Percentiles rank a stretch among this genome's conserved stretches.
These are phyloP conservation scores for Hepsetus odoe DNA, from an alignment of 2,113 vertebrate genomes.

Conservation along the genomic window DNA sequence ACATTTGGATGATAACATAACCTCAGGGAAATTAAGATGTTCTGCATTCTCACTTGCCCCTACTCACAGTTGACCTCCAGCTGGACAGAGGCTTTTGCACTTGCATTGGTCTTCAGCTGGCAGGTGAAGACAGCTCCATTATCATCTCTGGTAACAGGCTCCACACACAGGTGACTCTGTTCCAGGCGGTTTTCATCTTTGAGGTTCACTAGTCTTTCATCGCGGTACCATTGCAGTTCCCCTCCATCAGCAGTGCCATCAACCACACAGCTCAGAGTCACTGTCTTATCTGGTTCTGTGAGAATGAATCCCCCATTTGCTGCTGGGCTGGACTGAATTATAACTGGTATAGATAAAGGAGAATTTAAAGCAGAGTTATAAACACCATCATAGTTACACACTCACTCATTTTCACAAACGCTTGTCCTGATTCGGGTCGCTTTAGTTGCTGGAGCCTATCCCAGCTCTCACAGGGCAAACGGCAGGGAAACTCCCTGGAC, in stretches of 20 bases:
- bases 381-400: no score
- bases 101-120: slow-evolving; percentile 55
- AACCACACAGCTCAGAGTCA: slow-evolving; percentile 66
- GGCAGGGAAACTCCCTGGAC: no score
- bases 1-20: no score
- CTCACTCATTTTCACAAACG: no score
- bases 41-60: neutral
- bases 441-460: no score
- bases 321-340: slow-evolving; percentile 52
- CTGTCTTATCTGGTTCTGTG: slow-evolving; percentile 31
- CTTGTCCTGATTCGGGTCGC: no score
- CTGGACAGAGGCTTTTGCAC: slow-evolving; percentile 60
- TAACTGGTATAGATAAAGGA: slow-evolving; percentile 55
- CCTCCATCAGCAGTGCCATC: neutral
- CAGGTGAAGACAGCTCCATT: slow-evolving; percentile 71
- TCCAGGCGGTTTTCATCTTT: slow-evolving; percentile 60
- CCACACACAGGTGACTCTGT: slow-evolving; percentile 69
- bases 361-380: neutral
- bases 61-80: slow-evolving; percentile 75
- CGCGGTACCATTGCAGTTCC: slow-evolving; percentile 75
- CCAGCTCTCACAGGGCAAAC: no score
- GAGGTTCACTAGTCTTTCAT: slow-evolving; percentile 57
- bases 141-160: slow-evolving; percentile 64
- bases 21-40: neutral
- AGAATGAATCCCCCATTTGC: slow-evolving; percentile 51